phyloP scores from a whole-genome alignment of 2,888 invertebrate genomes.

The Mystacides longicornis region DNA sequence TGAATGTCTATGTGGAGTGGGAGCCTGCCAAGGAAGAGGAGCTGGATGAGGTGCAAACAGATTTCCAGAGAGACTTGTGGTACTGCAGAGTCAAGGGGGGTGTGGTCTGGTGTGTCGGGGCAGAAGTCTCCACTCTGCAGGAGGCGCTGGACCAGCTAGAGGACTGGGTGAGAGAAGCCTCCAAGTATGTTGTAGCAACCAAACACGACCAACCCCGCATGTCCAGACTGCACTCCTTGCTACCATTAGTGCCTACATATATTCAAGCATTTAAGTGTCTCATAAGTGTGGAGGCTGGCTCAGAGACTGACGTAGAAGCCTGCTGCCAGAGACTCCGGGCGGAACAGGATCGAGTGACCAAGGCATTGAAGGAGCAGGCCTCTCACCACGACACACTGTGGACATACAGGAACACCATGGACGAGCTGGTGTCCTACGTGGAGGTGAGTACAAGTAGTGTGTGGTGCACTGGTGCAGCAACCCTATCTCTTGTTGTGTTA shows the following conservation, averaged over 20 bases:
- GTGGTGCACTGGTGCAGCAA: not conserved
- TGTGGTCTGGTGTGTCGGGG: constrained; percentile 14
- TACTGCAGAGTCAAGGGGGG: constrained; percentile 15
- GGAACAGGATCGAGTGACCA: constrained; percentile 31
- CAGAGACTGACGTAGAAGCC: constrained; percentile 11
- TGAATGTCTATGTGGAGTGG: constrained; percentile 62
- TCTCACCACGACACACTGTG: constrained; percentile 38
- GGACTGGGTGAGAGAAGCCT: not conserved
- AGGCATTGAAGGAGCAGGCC: constrained; percentile 37
- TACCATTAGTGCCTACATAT: constrained; percentile 3
- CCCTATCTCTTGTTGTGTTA: no score
- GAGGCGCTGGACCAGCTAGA: not conserved
- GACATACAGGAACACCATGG: constrained; percentile 45
- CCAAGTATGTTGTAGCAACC: not conserved
- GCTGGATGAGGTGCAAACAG: constrained; percentile 4
- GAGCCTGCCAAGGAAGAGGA: constrained; percentile 43
- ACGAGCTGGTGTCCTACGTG: constrained; percentile 50
- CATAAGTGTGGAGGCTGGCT: constrained; percentile 27
- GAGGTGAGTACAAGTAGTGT: constrained; percentile 46
- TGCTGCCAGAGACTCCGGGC: constrained; percentile 25
- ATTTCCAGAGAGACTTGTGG: constrained; percentile 16
- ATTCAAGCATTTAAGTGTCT: constrained; percentile 24
- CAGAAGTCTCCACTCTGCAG: not conserved
- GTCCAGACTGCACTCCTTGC: not conserved
- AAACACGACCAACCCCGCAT: not conserved